These are phyloP conservation scores for Cheilosia vulpina DNA, from an alignment of 2,888 invertebrate species.

Conservation along the genomic window DNA sequence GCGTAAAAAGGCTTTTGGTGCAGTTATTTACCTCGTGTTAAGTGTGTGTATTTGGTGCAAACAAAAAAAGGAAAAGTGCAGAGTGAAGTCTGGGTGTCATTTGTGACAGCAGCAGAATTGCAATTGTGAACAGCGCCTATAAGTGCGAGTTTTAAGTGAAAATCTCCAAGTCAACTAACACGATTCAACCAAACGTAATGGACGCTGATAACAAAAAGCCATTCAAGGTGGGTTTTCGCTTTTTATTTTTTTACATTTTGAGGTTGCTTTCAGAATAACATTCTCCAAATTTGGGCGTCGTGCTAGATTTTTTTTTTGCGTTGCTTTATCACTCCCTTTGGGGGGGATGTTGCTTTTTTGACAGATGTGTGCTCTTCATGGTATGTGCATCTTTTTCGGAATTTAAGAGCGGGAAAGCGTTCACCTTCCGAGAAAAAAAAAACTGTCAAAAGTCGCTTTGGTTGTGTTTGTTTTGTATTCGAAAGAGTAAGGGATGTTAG, in stretches of 20 bases:
- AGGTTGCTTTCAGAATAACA: neutral
- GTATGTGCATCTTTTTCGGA: conserved; percentile 23
- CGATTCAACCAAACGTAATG: conserved; percentile 70
- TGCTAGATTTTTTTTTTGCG: conserved; percentile 40
- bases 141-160: conserved; percentile 15
- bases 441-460: conserved; percentile 1
- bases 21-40: conserved; percentile 55
- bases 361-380: conserved; percentile 14
- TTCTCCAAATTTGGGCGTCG: conserved; percentile 59
- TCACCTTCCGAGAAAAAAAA: neutral
- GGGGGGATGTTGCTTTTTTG: conserved; percentile 19
- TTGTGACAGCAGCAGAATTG: conserved; percentile 18
- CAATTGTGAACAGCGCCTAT: conserved; percentile 28
- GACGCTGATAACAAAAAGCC: conserved; percentile 78
- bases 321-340: conserved; percentile 24
- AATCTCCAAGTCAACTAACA: conserved; percentile 8
- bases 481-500: neutral
- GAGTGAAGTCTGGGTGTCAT: conserved; percentile 1
- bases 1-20: conserved; percentile 44
- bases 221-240: conserved; percentile 77
- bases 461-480: conserved; percentile 33
- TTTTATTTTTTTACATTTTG: neutral
- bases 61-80: neutral
- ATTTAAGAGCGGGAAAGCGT: conserved; percentile 62
- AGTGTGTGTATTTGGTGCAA: conserved; percentile 29